These are phyloP conservation scores for Lymantria monacha DNA, from an alignment of 2,888 invertebrate species.

Conservation along the genomic window DNA sequence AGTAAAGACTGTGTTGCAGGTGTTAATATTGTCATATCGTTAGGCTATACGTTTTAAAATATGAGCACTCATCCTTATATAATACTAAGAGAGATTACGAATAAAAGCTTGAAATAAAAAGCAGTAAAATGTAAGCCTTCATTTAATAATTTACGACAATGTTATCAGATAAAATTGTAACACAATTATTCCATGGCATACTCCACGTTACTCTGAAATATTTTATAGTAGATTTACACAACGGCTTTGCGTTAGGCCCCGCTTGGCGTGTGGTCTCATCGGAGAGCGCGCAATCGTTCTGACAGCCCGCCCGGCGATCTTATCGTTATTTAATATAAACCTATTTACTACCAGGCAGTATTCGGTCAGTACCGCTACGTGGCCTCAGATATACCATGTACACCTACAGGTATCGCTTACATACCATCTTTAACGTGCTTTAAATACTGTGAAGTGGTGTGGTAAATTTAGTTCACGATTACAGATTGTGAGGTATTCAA, in stretches of 20 bases:
- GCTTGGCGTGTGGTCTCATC: conserved; percentile 65
- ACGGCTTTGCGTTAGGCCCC: conserved; percentile 25
- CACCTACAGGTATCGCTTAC: conserved; percentile 29
- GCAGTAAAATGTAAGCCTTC: conserved; percentile 1
- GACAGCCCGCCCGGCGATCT: conserved; percentile 58
- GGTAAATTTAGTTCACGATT: background rate
- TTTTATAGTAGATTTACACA: conserved; percentile 25
- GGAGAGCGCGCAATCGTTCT: conserved; percentile 55
- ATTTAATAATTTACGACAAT: conserved; percentile 6
- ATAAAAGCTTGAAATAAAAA: background rate
- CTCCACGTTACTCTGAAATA: conserved; percentile 15
- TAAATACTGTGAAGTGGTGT: background rate
- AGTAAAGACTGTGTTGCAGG: too few species aligned
- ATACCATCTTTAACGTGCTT: background rate
- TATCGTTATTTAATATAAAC: conserved; percentile 61
- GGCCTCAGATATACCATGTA: conserved; percentile 9
- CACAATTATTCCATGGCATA: conserved; percentile 24
- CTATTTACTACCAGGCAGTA: conserved; percentile 48
- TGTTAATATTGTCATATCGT: too few species aligned
- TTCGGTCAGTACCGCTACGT: conserved; percentile 20
- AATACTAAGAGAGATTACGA: background rate
- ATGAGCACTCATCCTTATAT: too few species aligned
- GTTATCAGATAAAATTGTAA: conserved; percentile 8
- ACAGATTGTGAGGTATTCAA: background rate
- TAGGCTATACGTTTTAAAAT: too few species aligned